Base-by-base conservation (phyloP, 2,888 invertebrate genomes). In the Micoletzkya japonica region DNA sequence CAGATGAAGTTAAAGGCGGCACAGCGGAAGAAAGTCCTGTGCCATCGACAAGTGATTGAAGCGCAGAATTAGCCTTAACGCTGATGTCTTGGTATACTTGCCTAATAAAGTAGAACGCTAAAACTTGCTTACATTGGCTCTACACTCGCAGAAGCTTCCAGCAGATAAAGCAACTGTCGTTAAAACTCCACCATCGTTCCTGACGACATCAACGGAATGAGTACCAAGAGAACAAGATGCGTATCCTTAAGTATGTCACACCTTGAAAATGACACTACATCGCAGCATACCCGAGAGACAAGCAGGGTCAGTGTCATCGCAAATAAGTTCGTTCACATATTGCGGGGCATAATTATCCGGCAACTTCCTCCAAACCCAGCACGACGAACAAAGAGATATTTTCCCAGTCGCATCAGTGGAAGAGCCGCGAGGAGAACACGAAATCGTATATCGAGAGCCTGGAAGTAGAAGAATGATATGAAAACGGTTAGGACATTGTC, bases 351-450 rank as follows among this genome's bases (percentile, higher is more conserved):
- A 72, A 20, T 71, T 52, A n/a, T 20, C 37, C 0, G 67, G 70
- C 10, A 74, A 61, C n/a, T 50, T 64, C 10, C 74, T 10, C 69
- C 67, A 69, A 0, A 57, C 70, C 74, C 74, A 74, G 36, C 74
- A 74, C 0, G 56, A 58, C 0, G 54, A 66, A 59, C 74, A 74
- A 24, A 74, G 64, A 2, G 52, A 49, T 2, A 71, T 52, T 37
- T 56, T 49, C 20, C 63, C 63, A 24, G 63, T 26, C 24, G 63
- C 30, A 63, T 63, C 63, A 26, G 63, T 50, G 20, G 54, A 36
- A 2, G 64, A 52, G 1, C 64, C 64, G 52, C 54, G 32, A 20
- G 39, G 36, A 26, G 64, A 54, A 32, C 64, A 66, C n/a, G 64
- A 66, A 0, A 66, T 34, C 4, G 64, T 54, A 28, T 37, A 66